Base-by-base conservation (phyloP, 2,797 vertebrate species). In the Borostomias antarcticus region DNA sequence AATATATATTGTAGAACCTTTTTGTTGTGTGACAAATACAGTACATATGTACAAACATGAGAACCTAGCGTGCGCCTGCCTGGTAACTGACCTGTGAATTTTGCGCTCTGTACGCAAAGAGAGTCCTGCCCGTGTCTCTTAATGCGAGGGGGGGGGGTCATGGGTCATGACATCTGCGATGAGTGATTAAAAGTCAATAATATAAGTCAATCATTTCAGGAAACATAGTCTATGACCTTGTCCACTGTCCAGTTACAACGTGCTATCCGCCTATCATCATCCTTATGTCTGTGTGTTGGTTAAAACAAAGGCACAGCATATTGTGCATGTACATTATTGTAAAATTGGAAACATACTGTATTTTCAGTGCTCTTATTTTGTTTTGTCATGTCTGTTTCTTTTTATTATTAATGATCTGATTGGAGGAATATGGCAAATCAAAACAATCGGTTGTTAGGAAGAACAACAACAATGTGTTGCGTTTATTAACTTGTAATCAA, bases 321-420 rank as follows among this genome's bases (percentile, higher is more conserved):
- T 58, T 76, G 26, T 81, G 72, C 73, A 43, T 87, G 79, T 85
- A 85, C 58, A 81, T 84, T 81, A 57, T 70, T 87, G 82, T 86
- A 85, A 79, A 82, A 80, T 81, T 80, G 76, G 76, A 85, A 81
- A 84, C 80, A 78, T 80, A 73, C 78, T 88, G 81, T 84, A 80
- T 85, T 87, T 82, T 83, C 70, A 81, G 25, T 17, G 70, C 75
- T 81, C 75, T 74, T 54, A 19, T 51, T 64, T 2, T 75, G 60
- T 82, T 76, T 76, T 80, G 53, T 80, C 59, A 53, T 73, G 6
- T 56, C 4, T 60, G 23, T 69, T 29, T 40, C 54, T 45, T 64
- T 67, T 68, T 73, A 13, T 60, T 61, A 74, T 74, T 72, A 73
- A 73, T 80, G 67, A 76, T 50, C 33, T 73, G 11, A 37, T 69